phyloP scores from a whole-genome alignment of 2,113 vertebrate species.

The Daubentonia madagascariensis region DNA sequence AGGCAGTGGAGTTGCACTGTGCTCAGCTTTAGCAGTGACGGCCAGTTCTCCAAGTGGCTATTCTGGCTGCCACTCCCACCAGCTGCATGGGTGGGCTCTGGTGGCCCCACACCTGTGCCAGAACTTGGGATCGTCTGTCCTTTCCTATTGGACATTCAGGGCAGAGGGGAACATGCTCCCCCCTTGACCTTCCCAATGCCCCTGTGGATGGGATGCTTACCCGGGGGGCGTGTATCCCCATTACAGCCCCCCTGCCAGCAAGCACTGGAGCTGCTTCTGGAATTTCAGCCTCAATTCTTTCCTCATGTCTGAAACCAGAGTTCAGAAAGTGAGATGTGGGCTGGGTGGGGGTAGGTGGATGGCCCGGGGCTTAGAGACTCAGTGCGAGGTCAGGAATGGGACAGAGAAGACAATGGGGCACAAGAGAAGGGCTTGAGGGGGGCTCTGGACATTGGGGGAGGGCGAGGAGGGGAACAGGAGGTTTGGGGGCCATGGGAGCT shows the following conservation, averaged over 20 bases:
- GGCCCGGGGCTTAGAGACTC: background rate
- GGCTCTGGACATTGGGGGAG: background rate
- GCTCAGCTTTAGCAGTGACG: rapidly evolving
- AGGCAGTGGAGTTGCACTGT: background rate
- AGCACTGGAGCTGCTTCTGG: background rate
- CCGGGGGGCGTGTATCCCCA: slow-evolving; percentile 39
- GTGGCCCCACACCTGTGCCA: too few species aligned
- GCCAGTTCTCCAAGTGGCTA: background rate
- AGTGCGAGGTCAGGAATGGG: background rate
- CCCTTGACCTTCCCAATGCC: slow-evolving; percentile 40
- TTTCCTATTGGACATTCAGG: background rate
- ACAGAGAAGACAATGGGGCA: background rate
- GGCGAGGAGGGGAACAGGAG: background rate
- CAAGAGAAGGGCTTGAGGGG: background rate
- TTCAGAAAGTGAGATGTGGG: background rate
- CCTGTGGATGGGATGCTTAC: slow-evolving; percentile 71
- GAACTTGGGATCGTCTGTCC: background rate
- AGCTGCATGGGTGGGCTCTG: background rate
- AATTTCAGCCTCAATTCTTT: background rate
- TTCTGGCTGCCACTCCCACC: background rate
- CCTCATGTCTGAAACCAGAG: background rate
- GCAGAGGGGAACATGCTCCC: rapidly evolving
- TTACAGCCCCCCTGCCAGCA: too few species aligned
- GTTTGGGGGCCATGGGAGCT: background rate
- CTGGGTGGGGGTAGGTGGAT: background rate